Evolutionary conservation across 2,797 vertebrate species (phyloP), one percentile per base, ranked within the genome.

Genomic region (Phrynocephalus guinanensis): DNA sequence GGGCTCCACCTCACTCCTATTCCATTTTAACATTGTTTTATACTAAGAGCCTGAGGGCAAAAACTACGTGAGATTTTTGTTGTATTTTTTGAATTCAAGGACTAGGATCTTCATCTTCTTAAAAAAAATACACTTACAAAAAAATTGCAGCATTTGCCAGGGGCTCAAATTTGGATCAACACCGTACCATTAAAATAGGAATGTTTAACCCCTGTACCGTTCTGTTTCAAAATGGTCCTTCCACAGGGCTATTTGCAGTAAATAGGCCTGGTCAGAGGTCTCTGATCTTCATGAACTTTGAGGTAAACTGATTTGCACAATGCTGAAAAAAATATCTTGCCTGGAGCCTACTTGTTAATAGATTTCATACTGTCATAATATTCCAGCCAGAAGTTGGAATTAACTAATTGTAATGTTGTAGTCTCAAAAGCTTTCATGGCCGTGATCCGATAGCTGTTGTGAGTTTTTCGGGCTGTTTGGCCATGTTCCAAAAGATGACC

Each of bases 21-120:
- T 63, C 60, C 16, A 18, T 94, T 83, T 86, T 85, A 78, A 63
- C 26, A 18, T 20, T 16, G 30, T 24, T 20, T 66, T 72, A 56
- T 60, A 22, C 70, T 84, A 52, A 82, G 30, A 30, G 10, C 22
- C 24, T 50, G 50, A 75, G 3, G 33, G 20, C 44, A 70, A 66
- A 63, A 30, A 48, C 9, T 66, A 18, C 28, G 26, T 30, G 30
- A 56, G 28, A 56, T 44, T 85, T 85, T 48, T 50, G 30, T 22
- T 30, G n/a, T 52, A 10, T 70, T 16, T 52, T 44, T 76, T 79
- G 48, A 79, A 60, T 71, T 8, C 48, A 48, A 28, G n/a, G 56
- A 60, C 44, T 48, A 26, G 38, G 15, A 44, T 68, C 26, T 5
- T 22, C 67, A 15, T 52, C 63, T 44, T 44, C 38, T 44, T 44